Conservation (phyloP, 2,888 invertebrate species). For the Nomada ruficornis region DNA sequence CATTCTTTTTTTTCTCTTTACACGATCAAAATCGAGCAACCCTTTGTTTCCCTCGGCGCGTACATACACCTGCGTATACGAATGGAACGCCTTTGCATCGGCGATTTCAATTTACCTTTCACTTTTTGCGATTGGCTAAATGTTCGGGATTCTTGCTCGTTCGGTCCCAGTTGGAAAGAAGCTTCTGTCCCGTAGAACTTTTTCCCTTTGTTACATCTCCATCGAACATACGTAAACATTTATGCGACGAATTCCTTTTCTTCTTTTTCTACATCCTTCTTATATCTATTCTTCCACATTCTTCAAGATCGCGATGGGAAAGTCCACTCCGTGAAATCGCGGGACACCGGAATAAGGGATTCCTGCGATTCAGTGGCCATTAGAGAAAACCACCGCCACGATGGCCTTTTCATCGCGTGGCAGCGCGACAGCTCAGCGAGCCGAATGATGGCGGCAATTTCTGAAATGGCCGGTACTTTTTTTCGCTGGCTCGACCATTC, state of each 20-base stretch:
- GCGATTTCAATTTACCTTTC: slow-evolving; percentile 23
- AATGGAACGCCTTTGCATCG: not conserved
- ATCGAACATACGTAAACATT: no score
- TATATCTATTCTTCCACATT: not conserved
- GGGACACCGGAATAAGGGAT: slow-evolving; percentile 3
- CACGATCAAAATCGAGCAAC: slow-evolving; percentile 34
- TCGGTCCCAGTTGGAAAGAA: not conserved
- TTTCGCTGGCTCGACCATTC: slow-evolving; percentile 40
- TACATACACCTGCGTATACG: not conserved
- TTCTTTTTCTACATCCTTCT: not conserved
- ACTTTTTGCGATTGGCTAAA: not conserved
- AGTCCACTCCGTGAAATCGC: not conserved
- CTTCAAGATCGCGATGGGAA: not conserved
- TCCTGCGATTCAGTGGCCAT: slow-evolving; percentile 17
- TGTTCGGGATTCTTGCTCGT: not conserved
- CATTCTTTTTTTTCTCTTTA: slow-evolving; percentile 11
- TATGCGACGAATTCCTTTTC: not conserved
- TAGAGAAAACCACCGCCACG: slow-evolving; percentile 7
- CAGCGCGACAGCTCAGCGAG: slow-evolving; percentile 73
- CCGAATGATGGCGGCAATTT: slow-evolving; percentile 74
- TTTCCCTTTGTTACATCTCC: not conserved
- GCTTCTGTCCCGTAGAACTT: not conserved
- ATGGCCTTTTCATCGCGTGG: slow-evolving; percentile 37
- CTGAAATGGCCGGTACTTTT: slow-evolving; percentile 67
- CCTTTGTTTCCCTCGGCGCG: slow-evolving; percentile 34